These are phyloP conservation scores for Orius insidiosus DNA, from an alignment of 1,140 invertebrate genomes.

Conservation along the genomic window DNA sequence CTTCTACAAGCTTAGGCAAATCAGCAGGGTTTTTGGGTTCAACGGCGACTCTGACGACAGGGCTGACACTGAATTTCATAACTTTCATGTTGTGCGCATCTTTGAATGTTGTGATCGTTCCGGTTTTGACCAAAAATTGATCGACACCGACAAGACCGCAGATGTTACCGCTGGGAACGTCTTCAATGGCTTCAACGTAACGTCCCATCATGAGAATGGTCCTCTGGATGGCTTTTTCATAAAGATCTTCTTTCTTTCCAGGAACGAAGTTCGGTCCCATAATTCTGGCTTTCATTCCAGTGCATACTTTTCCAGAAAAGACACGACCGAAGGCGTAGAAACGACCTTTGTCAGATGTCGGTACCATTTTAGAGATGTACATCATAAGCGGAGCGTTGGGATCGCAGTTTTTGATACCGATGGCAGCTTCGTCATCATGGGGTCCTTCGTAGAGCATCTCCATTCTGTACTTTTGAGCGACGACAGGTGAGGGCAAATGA, in stretches of 20 bases:
- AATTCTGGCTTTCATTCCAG: slow-evolving; percentile 91
- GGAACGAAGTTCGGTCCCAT: slow-evolving; percentile 97
- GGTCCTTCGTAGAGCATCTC: slow-evolving; percentile 98
- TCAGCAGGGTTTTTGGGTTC: slow-evolving; percentile 99
- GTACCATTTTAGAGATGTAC: slow-evolving; percentile 99
- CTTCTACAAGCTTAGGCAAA: slow-evolving; percentile 96
- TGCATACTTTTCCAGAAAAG: slow-evolving; percentile 87
- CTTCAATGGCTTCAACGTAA: slow-evolving; percentile 98
- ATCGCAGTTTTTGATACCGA: slow-evolving; percentile 85
- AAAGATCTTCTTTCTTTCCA: slow-evolving; percentile 98
- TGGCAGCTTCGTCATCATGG: slow-evolving; percentile 87
- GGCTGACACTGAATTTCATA: slow-evolving; percentile 98
- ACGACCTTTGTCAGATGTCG: slow-evolving; percentile 96
- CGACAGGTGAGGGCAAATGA: slow-evolving; percentile 95
- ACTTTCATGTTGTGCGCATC: slow-evolving; percentile 98
- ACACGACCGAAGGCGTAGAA: slow-evolving; percentile 99
- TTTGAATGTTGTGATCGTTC: slow-evolving; percentile 97
- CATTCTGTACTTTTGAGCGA: slow-evolving; percentile 97
- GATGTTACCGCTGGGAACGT: slow-evolving; percentile 98
- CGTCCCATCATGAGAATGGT: slow-evolving; percentile 99
- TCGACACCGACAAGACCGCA: slow-evolving; percentile 99
- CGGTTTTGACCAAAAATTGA: slow-evolving; percentile 98
- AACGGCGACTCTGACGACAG: slow-evolving; percentile 97
- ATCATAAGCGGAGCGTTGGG: slow-evolving; percentile 96
- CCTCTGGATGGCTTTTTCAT: slow-evolving; percentile 97